phyloP scores from a whole-genome alignment of 37 sponge, comb jelly and placozoan genomes.

The Aphrocallistes beatrix region DNA sequence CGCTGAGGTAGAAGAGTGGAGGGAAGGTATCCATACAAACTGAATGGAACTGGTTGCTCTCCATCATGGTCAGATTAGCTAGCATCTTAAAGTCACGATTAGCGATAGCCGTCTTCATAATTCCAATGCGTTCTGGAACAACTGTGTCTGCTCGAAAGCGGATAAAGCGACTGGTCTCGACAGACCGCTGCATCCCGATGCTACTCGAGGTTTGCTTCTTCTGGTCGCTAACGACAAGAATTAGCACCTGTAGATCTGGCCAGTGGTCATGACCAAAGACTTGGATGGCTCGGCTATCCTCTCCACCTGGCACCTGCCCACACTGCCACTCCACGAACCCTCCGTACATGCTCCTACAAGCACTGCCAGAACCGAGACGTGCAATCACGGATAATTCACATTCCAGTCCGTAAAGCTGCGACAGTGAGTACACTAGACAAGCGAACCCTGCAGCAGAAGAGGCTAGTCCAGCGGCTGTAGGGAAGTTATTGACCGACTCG shows the following conservation, averaged over 20 bases:
- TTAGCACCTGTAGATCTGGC: constrained; percentile 85
- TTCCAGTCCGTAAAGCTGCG: constrained; percentile 36
- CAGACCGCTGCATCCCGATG: constrained; percentile 72
- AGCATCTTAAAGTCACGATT: constrained; percentile 58
- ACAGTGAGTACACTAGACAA: constrained; percentile 37
- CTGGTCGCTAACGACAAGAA: constrained; percentile 81
- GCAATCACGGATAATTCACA: constrained; percentile 72
- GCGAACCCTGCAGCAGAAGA: constrained; percentile 99
- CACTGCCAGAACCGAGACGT: constrained; percentile 93
- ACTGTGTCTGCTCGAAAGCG: constrained; percentile 47
- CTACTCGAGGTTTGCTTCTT: constrained; percentile 82
- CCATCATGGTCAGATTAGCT: constrained; percentile 78
- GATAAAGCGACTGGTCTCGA: constrained; percentile 72
- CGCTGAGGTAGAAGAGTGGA: constrained; percentile 87
- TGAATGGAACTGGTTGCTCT: constrained; percentile 99
- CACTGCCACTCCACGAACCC: constrained; percentile 91
- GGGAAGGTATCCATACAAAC: constrained; percentile 91
- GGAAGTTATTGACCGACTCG: constrained; percentile 82
- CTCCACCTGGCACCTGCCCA: constrained; percentile 58
- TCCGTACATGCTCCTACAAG: constrained; percentile 90
- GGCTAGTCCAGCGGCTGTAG: constrained; percentile 96
- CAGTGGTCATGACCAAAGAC: constrained; percentile 60
- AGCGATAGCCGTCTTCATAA: constrained; percentile 69
- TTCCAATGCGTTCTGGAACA: constrained; percentile 65
- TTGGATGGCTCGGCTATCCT: constrained; percentile 77